Evolutionary conservation across 2,113 vertebrate species (phyloP).

Genomic region (Struthidea cinerea): DNA sequence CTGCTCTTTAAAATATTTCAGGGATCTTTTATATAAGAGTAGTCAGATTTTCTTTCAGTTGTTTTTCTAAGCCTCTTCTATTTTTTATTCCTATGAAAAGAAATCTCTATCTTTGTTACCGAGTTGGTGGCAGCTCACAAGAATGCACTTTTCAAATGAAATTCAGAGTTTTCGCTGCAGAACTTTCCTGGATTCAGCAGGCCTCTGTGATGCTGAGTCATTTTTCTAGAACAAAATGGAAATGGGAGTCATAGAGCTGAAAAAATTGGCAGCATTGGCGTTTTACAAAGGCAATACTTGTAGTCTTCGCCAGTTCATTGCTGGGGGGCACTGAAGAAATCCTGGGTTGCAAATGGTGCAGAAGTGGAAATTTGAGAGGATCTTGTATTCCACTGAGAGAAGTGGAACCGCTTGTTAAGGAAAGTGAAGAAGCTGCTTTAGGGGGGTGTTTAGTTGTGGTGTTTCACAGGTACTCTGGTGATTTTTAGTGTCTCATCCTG

Average conservation of each 20-base stretch:
- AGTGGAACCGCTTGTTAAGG: neutral
- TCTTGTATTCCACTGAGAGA: neutral
- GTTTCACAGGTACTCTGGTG: neutral
- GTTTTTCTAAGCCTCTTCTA: neutral
- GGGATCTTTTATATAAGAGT: neutral
- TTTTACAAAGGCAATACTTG: neutral
- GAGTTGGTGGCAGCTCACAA: neutral
- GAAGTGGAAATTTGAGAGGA: neutral
- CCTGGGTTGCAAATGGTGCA: neutral
- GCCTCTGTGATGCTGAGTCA: neutral
- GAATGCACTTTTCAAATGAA: neutral
- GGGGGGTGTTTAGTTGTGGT: neutral
- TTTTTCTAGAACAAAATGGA: neutral
- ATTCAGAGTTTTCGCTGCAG: neutral
- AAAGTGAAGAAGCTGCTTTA: neutral
- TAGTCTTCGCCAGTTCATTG: neutral
- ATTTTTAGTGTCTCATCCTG: neutral
- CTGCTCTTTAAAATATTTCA: neutral
- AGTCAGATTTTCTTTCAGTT: neutral
- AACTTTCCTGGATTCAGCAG: neutral
- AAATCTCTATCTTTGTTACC: neutral
- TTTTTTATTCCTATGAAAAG: neutral
- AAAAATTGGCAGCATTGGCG: neutral
- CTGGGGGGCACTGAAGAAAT: neutral
- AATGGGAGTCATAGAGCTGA: neutral